These are phyloP conservation scores for Phaethon lepturus DNA, from an alignment of 2,113 vertebrate genomes.

Conservation along the genomic window DNA sequence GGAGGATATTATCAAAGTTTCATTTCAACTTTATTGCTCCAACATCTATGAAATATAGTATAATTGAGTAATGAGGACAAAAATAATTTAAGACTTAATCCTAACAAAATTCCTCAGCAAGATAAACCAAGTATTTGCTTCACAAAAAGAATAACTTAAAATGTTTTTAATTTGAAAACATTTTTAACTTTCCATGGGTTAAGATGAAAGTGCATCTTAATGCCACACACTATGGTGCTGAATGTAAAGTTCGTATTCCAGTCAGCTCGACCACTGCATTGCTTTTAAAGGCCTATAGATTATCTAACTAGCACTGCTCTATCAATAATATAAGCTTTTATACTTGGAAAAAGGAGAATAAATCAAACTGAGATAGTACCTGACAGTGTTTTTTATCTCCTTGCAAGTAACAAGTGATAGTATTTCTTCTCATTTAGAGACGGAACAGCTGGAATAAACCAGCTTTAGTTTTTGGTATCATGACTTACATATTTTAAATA, in stretches of 20 bases:
- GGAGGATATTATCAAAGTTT: background rate
- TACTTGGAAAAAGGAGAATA: slow-evolving; percentile 8
- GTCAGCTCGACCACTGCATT: background rate
- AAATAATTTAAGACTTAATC: background rate
- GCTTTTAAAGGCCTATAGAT: background rate
- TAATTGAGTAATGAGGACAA: background rate
- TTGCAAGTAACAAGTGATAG: background rate
- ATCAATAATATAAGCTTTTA: background rate
- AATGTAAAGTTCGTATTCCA: background rate
- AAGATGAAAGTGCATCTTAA: background rate
- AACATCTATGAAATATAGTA: background rate
- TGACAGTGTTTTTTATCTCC: background rate
- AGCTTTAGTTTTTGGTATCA: background rate
- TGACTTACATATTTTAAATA: background rate
- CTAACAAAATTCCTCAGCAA: background rate
- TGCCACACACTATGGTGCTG: background rate
- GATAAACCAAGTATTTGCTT: background rate
- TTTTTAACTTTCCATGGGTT: background rate
- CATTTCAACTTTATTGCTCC: background rate
- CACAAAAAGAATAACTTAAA: background rate
- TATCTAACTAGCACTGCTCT: background rate
- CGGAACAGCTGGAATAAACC: background rate
- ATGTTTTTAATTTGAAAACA: background rate
- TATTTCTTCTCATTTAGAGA: background rate
- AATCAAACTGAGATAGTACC: slow-evolving; percentile 7